Evolutionary conservation across 2,888 invertebrate genomes (phyloP), one percentile per base, ranked within the genome.

Genomic region (Cinara cedri): DNA sequence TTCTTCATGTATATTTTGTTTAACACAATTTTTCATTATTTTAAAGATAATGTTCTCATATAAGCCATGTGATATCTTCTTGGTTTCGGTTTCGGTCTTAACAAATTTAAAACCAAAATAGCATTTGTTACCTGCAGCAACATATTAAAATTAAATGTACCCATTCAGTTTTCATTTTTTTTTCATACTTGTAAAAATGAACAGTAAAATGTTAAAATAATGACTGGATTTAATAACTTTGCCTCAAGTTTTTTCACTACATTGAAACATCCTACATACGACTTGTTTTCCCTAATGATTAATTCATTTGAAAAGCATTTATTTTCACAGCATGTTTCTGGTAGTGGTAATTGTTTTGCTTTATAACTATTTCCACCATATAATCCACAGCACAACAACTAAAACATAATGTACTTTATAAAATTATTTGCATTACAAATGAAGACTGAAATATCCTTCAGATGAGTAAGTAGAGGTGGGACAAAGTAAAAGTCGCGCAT

Each of bases 101-200:
- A 78, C 16, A 78, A 60, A 57, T 68, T 78, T 21, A 74, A 54
- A 63, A 54, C 63, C 16, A 78, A 60, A 42, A 68, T 49, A 34
- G 60, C 76, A 21, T 68, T 78, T 60, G 76, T 60, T 55, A 78
- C 68, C 76, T 78, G 19, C n/a, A 42, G 68, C 3, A 65, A 51
- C 1, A 66, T 16, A n/a, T 44, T 3, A 34, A 51, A 62, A 72
- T 26, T 62, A 34, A 72, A 3, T 51, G 4, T n/a, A 34, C 21
- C 2, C 16, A 3, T 21, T 13, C 3, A 34, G 51, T 34, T n/a
- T 26, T 11, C 3, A 70, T 19, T 46, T 34, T 66, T 68, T 49
- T n/a, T n/a, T n/a, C 14, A n/a, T 70, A 78, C 76, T 78, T 78
- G 76, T 78, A 78, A 60, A 49, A 70, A 55, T 16, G 76, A 78